phyloP scores from a whole-genome alignment of 1,140 invertebrate species.

The Drosophila rhopaloa region DNA sequence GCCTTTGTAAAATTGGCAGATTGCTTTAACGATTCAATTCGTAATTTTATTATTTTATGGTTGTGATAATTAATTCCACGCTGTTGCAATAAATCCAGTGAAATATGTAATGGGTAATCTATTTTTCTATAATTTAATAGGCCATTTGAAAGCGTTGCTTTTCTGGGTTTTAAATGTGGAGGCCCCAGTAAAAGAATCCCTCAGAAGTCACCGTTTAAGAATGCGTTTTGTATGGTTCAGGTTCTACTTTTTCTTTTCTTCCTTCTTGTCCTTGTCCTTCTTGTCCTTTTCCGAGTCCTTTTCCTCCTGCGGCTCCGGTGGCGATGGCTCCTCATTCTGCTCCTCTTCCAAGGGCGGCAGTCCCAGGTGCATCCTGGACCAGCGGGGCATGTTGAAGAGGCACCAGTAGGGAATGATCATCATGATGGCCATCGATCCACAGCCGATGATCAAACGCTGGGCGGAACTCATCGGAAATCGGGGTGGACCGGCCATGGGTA shows the following conservation, averaged over 20 bases:
- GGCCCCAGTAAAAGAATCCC: constrained; percentile 42
- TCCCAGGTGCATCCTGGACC: constrained; percentile 15
- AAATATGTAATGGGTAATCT: background rate
- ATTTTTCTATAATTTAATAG: background rate
- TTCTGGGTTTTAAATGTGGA: background rate
- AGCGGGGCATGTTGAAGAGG: constrained; percentile 32
- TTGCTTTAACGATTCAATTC: background rate
- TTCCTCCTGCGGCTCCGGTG: background rate
- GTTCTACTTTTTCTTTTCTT: constrained; percentile 7
- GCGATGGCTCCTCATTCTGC: constrained; percentile 1
- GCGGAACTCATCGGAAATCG: constrained; percentile 44
- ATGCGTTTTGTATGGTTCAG: background rate
- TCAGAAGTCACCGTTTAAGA: constrained; percentile 65
- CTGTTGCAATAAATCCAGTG: background rate
- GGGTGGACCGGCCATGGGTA: constrained; percentile 58
- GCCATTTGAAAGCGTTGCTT: background rate
- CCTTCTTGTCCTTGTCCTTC: background rate
- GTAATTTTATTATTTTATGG: constrained; percentile 4
- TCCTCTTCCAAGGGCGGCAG: constrained; percentile 14
- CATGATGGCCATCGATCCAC: constrained; percentile 43
- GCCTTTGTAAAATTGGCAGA: background rate
- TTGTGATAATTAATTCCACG: background rate
- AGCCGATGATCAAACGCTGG: constrained; percentile 43
- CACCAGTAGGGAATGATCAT: constrained; percentile 63
- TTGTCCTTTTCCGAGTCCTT: background rate